Conservation (phyloP, 2,888 invertebrate species). For the Petrolisthes cinctipes region DNA sequence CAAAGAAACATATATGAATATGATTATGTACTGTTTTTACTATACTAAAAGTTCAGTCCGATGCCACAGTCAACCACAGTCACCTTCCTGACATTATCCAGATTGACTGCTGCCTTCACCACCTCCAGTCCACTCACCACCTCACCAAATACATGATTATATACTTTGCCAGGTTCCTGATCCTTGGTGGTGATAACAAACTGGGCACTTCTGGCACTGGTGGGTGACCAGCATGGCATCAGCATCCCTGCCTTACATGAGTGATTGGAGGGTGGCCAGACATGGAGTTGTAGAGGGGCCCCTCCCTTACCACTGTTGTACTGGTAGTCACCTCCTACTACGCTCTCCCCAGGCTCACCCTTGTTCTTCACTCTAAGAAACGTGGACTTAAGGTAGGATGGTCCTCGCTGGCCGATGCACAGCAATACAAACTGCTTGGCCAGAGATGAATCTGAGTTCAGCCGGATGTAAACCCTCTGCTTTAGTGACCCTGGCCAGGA, state of each 20-base stretch:
- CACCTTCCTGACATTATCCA: not conserved
- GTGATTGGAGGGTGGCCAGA: not conserved
- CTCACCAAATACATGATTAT: not conserved
- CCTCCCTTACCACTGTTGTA: not conserved
- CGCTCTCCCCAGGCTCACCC: not conserved
- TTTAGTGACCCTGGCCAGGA: not conserved
- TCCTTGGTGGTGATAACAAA: not conserved
- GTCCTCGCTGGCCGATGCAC: not conserved
- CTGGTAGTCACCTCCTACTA: constrained; percentile 4
- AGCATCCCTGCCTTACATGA: not conserved
- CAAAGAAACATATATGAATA: no score
- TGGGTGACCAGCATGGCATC: not conserved
- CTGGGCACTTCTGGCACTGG: not conserved
- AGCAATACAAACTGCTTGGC: not conserved
- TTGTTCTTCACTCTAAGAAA: not conserved
- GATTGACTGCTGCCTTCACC: not conserved
- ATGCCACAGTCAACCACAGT: not conserved
- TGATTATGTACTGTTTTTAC: no score
- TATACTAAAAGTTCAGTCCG: not conserved
- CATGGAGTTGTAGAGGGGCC: not conserved
- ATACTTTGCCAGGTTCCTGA: not conserved
- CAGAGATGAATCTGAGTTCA: not conserved
- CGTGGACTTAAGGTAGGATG: not conserved
- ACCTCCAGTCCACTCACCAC: constrained; percentile 3
- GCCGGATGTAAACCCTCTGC: not conserved